Evolutionary conservation across 2,113 vertebrate species (phyloP), one percentile per base, ranked within the genome.

Genomic region (Australoheros scitulus): DNA sequence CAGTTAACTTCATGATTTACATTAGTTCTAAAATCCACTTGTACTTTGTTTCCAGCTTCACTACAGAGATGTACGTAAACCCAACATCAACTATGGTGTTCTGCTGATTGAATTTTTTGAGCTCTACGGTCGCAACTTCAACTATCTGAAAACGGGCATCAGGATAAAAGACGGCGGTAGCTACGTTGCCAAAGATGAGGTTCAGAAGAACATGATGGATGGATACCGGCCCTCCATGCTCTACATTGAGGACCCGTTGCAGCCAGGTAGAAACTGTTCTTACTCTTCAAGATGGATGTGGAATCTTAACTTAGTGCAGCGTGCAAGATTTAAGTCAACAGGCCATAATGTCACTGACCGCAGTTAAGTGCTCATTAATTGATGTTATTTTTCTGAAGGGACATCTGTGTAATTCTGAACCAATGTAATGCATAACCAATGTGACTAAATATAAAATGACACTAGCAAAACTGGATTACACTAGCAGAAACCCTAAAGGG

Each of bases 61-160:
- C 95, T 97, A 96, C 89, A 96, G 98, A 88, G 98, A 99, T 79
- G 98, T 96, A 80, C 97, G 96, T 94, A 97, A 96, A 90, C 97
- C 96, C 84, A 97, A 96, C 93, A 96, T 97, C 93, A 99, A 99
- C 96, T 97, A 98, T 70, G 99, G 98, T 41, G 98, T 99, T 89
- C 97, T 99, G 92, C 96, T 99, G 88, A 99, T 99, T 89, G 99
- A 99, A 86, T 99, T 99, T 96, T 99, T 99, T 85, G 98, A 99
- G 94, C 96, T 99, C 57, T 99, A 99, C 76, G 99, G 98, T 77
- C 97, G 98, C 80, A 95, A 99, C 93, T 99, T 99, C 94, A 99
- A 99, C 95, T 99, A 99, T 92, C 94, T 99, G 95, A 99, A 99
- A 94, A 99, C 98, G 1, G 98, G 98, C 80, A 99, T 99, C 93